Evolutionary conservation across 2,113 vertebrate species (phyloP).

Genomic region (Carassius gibelio): DNA sequence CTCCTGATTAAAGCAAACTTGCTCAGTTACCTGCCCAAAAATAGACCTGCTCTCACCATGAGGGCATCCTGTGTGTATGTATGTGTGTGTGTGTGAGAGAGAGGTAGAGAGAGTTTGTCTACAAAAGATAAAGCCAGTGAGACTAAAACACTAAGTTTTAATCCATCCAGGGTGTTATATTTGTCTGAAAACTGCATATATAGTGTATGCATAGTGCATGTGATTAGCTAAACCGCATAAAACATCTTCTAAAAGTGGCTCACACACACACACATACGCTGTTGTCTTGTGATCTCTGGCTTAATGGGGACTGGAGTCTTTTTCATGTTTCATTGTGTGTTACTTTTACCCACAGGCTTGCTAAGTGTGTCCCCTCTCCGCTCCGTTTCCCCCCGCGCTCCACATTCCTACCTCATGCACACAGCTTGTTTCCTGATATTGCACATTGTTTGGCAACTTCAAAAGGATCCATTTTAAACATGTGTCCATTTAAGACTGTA

Average conservation of each 20-base stretch:
- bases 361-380: conserved; percentile 31
- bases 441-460: conserved; percentile 62
- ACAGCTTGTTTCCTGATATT: conserved; percentile 59
- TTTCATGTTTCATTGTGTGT: conserved; percentile 61
- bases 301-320: conserved; percentile 51
- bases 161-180: conserved; percentile 1
- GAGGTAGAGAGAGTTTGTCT: conserved; percentile 29
- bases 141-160: conserved; percentile 11
- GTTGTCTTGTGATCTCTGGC: conserved; percentile 46
- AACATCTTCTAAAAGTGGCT: background rate
- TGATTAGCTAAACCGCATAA: background rate
- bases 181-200: background rate
- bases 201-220: background rate
- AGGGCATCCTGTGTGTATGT: conserved; percentile 28
- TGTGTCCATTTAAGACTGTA: conserved; percentile 57
- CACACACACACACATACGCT: background rate
- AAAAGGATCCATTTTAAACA: conserved; percentile 56
- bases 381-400: background rate
- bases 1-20: conserved; percentile 55
- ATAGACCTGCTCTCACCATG: conserved; percentile 52
- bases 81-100: background rate
- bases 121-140: conserved; percentile 30
- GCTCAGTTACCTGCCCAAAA: conserved; percentile 50
- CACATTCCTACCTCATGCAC: conserved; percentile 48
- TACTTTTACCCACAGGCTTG: conserved; percentile 56